phyloP scores from a whole-genome alignment of 2,888 invertebrate species.

The Tetragonula carbonaria region DNA sequence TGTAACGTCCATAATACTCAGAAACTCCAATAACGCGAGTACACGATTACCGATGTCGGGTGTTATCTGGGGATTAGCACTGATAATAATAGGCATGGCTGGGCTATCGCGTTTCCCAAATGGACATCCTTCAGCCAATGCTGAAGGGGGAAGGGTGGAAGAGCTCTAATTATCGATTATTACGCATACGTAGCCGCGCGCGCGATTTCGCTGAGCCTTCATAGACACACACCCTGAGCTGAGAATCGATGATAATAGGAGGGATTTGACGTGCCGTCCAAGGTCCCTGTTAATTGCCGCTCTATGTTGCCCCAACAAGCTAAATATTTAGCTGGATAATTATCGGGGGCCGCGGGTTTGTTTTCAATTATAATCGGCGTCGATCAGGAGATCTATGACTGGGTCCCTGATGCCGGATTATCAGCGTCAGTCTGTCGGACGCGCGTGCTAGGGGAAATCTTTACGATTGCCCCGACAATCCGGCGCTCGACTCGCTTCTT shows the following conservation, averaged over 20 bases:
- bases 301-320: background rate
- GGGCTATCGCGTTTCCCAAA: constrained; percentile 64
- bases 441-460: background rate
- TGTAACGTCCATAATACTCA: constrained; percentile 47
- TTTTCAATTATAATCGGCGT: constrained; percentile 31
- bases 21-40: constrained; percentile 59
- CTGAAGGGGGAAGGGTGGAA: constrained; percentile 3
- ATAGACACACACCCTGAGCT: constrained; percentile 19
- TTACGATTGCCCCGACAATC: background rate
- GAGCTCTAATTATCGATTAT: constrained; percentile 67
- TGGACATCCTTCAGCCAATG: constrained; percentile 58
- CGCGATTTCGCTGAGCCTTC: constrained; percentile 52
- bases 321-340: constrained; percentile 36
- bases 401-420: background rate
- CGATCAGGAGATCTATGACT: constrained; percentile 1
- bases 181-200: constrained; percentile 50
- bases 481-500: too few relatives aligned
- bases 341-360: constrained; percentile 11
- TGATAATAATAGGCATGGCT: constrained; percentile 63
- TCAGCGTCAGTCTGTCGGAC: background rate
- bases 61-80: constrained; percentile 66
- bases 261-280: background rate
- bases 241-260: constrained; percentile 35
- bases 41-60: constrained; percentile 62
- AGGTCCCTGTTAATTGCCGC: constrained; percentile 27